Evolutionary conservation across 2,888 invertebrate species (phyloP), one percentile per base, ranked within the genome.

Genomic region (Anoplius nigerrimus): DNA sequence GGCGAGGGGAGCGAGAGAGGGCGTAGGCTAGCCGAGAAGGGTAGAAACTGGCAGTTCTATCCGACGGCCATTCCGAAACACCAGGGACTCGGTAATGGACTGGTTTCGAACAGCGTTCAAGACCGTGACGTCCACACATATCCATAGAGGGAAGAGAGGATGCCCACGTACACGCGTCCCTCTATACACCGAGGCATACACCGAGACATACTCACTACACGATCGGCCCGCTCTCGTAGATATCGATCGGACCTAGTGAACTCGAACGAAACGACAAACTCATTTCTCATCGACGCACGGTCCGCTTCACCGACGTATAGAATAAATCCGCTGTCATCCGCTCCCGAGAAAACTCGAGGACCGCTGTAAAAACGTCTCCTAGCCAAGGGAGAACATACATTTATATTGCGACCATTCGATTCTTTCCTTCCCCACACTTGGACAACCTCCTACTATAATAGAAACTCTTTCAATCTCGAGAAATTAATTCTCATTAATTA

Each of bases 181-280:
- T n/a, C n/a, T n/a, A n/a, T n/a, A n/a, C n/a, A n/a, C n/a, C n/a
- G n/a, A n/a, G n/a, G n/a, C n/a, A n/a, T n/a, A n/a, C n/a, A n/a
- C n/a, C n/a, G n/a, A 48, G n/a, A 48, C n/a, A 8, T 5, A 34
- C 11, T 13, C 11, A 34, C 6, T 34, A 34, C 34, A 34, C 34
- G 34, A 34, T 34, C 34, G 11, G 11, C 11, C 11, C 8, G 34
- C 6, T 34, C 11, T 57, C 65, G 46, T 48, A 57, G 52, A 21
- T 56, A 75, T 75, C 71, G 72, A 75, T 66, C 75, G 75, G 16
- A 16, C 48, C 16, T 48, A 48, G 34, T 58, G 54, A 27, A 58
- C 48, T 48, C 48, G 16, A 48, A 55, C 52, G 60, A 57, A 62
- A 71, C 46, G 54, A 45, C 45, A 24, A 27, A 20, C 57, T 62